Conservation (phyloP, 2,113 vertebrate species). For the Pterophyllum scalare region DNA sequence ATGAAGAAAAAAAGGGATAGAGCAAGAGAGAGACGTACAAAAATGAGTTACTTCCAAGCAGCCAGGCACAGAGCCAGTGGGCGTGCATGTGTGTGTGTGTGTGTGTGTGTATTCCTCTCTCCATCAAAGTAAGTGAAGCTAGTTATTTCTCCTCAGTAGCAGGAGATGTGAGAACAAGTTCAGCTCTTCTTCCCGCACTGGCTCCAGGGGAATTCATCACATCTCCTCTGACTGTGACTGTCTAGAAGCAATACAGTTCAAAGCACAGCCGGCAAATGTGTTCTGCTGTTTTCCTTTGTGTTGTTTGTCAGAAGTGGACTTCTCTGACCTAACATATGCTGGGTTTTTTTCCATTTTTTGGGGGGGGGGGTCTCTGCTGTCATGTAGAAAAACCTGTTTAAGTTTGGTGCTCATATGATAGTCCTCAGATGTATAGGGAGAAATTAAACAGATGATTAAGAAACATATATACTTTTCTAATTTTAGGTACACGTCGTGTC, state of each 20-base stretch:
- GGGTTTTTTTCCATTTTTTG: neutral
- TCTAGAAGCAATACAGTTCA: constrained; percentile 58
- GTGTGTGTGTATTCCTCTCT: neutral
- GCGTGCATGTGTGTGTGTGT: neutral
- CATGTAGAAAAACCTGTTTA: neutral
- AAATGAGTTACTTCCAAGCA: constrained; percentile 50
- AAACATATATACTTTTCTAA: neutral
- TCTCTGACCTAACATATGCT: constrained; percentile 6
- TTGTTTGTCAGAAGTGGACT: constrained; percentile 48
- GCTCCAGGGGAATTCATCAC: constrained; percentile 70
- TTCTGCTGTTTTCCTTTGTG: constrained; percentile 46
- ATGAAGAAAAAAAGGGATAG: neutral
- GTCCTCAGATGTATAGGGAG: neutral
- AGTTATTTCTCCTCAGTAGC: constrained; percentile 72
- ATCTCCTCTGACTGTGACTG: constrained; percentile 57
- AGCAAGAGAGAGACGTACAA: constrained; percentile 26
- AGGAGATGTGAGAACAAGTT: constrained; percentile 71
- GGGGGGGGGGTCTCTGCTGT: neutral
- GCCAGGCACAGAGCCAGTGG: constrained; percentile 24
- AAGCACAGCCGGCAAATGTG: constrained; percentile 51
- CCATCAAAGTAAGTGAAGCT: constrained; percentile 73
- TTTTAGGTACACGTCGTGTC: neutral
- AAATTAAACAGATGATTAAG: neutral
- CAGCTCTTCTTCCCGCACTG: constrained; percentile 55
- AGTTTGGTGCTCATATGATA: neutral